Percentiles rank a stretch among this genome's conserved stretches.
phyloP scores from a whole-genome alignment of 2,888 invertebrate genomes.

The Perithous albicinctus region DNA sequence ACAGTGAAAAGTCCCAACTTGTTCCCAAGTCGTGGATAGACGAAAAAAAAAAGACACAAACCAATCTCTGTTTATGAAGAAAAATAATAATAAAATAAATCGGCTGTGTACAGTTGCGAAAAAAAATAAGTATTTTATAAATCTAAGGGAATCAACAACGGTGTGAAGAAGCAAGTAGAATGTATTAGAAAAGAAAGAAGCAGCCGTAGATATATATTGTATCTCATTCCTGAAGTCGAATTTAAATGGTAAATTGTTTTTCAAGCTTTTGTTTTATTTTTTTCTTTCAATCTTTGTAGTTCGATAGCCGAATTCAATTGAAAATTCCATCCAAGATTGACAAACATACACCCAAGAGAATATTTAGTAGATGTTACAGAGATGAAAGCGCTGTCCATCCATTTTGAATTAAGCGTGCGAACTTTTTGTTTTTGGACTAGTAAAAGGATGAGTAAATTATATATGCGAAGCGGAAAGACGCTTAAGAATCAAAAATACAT shows the following conservation, averaged over 20 bases:
- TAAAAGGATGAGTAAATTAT: slow-evolving; percentile 32
- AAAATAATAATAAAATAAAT: slow-evolving; percentile 48
- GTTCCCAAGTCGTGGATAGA: slow-evolving; percentile 45
- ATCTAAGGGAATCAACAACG: slow-evolving; percentile 61
- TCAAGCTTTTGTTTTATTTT: neutral
- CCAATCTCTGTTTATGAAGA: slow-evolving; percentile 25
- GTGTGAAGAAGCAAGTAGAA: slow-evolving; percentile 33
- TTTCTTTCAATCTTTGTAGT: slow-evolving; percentile 29
- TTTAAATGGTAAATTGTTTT: slow-evolving; percentile 18
- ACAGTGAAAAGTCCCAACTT: slow-evolving; percentile 1
- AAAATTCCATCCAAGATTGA: slow-evolving; percentile 64
- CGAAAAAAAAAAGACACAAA: slow-evolving; percentile 41
- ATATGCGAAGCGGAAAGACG: slow-evolving; percentile 32
- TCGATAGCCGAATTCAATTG: slow-evolving; percentile 61
- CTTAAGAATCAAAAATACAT: slow-evolving; percentile 64
- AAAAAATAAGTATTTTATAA: slow-evolving; percentile 64
- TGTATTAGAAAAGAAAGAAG: slow-evolving; percentile 25
- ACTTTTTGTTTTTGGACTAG: slow-evolving; percentile 33
- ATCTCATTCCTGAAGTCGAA: slow-evolving; percentile 52
- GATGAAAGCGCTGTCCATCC: slow-evolving; percentile 64
- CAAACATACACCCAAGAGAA: slow-evolving; percentile 54
- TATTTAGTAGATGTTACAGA: slow-evolving; percentile 58
- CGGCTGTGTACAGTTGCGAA: slow-evolving; percentile 68
- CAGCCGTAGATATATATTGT: slow-evolving; percentile 54
- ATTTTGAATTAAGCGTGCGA: slow-evolving; percentile 31